Base-by-base conservation (phyloP, 2,113 vertebrate species). In the Aepyceros melampus region DNA sequence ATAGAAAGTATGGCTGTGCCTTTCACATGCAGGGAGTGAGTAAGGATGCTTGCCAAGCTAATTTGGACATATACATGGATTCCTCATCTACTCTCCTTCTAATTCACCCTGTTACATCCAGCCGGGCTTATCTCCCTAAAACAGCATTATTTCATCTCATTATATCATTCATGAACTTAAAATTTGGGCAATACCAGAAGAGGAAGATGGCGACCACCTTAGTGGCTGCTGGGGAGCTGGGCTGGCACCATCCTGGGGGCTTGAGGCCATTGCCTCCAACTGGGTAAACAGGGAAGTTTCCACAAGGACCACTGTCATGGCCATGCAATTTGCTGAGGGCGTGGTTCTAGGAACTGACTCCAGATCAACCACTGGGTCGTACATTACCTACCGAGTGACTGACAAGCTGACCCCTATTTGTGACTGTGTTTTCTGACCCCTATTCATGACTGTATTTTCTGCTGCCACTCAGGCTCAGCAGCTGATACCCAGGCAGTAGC, bases 401-500 rank as follows among this genome's bases (percentile, higher is more conserved):
- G 99, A 99, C 98, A 99, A 99, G 96, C 99, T 99, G 97, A 99
- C 99, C 2, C 99, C 99, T 0, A 99, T 99, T 98, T 99, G 99
- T 0, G 99, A 99, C 2, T 98, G 97, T 2, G 99, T 99, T 96
- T 99, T 99, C 99, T 99, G 99, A 67, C 98, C 99, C 99, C 95
- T 99, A 99, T 92, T 99, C 99, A 0, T n/a, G 99, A 99, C 29
- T 99, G 31, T 64, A 67, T 71, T 71, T 71, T 71, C 67, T 99
- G 67, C 10, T 71, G n/a, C 67, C 19, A 6, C n/a, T 71, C n/a
- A 71, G 67, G 19, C 67, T 71, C 67, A 0, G 99, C 99, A 0
- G 99, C 99, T 0, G 99, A 99, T 98, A 99, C 99, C 99, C 99
- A 99, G 98, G 99, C 99, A 89, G 99, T 99, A 12, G 99, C 99